Percentiles rank a stretch among this genome's conserved stretches.
Evolutionary conservation across 2,113 vertebrate genomes (phyloP).

Genomic region (Rhabdomys dilectus): DNA sequence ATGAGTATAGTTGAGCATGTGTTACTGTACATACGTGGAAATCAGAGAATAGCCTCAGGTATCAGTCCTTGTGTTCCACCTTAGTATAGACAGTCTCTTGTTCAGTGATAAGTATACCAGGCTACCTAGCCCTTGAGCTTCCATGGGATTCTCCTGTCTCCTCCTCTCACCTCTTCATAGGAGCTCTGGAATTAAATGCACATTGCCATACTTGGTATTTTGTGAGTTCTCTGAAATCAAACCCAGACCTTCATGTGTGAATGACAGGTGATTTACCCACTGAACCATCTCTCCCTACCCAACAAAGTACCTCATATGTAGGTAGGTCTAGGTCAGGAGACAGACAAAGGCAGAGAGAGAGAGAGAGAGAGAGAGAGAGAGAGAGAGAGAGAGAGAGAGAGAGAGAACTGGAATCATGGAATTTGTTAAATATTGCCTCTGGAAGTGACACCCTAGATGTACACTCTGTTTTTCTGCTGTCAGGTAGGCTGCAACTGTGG

Average conservation of each 20-base stretch:
- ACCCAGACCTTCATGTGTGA: neutral
- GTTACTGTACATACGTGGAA: neutral
- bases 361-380: neutral
- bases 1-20: neutral
- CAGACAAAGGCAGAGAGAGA: no score
- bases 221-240: neutral
- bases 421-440: neutral
- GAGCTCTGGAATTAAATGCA: neutral
- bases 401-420: neutral
- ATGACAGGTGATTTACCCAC: neutral
- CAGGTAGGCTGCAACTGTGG: neutral
- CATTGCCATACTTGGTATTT: neutral
- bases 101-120: no score
- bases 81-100: neutral
- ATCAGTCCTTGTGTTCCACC: neutral
- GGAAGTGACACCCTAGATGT: neutral
- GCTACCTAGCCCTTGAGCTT: neutral
- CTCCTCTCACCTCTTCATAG: neutral
- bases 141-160: neutral
- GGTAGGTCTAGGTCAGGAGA: neutral
- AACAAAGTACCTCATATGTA: neutral
- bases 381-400: no score
- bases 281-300: neutral
- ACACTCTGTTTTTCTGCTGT: neutral
- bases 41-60: neutral